A percentile compares a stretch with the other conserved stretches of the same genome.
Conservation (phyloP, 2,797 vertebrate genomes). For the Scarus forsteni region DNA sequence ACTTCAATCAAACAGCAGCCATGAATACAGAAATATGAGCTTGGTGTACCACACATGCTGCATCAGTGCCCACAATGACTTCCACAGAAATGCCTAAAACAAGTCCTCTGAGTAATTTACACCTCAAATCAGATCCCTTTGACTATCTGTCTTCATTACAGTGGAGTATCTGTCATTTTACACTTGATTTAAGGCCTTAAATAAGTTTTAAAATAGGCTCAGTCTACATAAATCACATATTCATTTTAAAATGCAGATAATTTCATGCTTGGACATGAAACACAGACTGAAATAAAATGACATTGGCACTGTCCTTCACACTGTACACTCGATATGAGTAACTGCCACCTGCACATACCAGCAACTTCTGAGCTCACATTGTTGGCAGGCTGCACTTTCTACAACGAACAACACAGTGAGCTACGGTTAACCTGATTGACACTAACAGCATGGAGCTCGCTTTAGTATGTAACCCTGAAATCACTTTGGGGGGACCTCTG, state of each 20-base stretch:
- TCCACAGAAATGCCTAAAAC: no score
- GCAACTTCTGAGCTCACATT: slow-evolving; percentile 49
- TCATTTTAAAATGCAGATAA: not conserved
- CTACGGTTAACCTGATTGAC: slow-evolving; percentile 83
- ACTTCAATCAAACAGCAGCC: no score
- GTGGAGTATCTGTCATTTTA: slow-evolving; percentile 9
- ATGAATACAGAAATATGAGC: not conserved
- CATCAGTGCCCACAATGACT: no score
- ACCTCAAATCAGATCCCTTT: no score
- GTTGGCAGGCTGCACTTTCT: slow-evolving; percentile 67
- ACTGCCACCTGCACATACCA: slow-evolving; percentile 53
- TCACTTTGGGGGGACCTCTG: slow-evolving; percentile 67
- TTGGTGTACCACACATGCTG: no score
- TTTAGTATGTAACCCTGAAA: slow-evolving; percentile 71
- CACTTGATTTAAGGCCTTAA: slow-evolving; percentile 17
- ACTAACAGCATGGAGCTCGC: slow-evolving; percentile 70
- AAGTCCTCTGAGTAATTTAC: no score
- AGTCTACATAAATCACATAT: not conserved
- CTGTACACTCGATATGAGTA: not conserved
- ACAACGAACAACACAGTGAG: slow-evolving; percentile 77
- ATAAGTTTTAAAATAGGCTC: not conserved
- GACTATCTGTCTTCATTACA: not conserved
- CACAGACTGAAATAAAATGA: not conserved
- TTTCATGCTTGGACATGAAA: slow-evolving; percentile 3
- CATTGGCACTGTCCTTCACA: slow-evolving; percentile 9